phyloP scores from a whole-genome alignment of 2,888 invertebrate species.

The Chrysopilus asiliformis region DNA sequence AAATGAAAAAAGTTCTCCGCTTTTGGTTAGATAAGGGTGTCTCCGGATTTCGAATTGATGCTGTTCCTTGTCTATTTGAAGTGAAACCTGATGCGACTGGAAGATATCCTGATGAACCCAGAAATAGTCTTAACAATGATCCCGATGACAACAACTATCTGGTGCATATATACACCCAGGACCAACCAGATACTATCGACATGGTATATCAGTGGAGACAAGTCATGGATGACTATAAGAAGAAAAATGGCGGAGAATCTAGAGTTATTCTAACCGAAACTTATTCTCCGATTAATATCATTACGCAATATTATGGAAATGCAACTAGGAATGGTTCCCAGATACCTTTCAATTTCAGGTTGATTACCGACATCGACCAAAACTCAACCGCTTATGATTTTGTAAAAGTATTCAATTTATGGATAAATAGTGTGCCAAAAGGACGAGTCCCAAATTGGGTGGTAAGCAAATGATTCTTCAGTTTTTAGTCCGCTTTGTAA shows the following conservation, averaged over 20 bases:
- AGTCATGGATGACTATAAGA: slow-evolving; percentile 39
- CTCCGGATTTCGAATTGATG: slow-evolving; percentile 47
- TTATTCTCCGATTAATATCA: slow-evolving; percentile 41
- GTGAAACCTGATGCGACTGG: slow-evolving; percentile 20
- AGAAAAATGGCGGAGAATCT: slow-evolving; percentile 25
- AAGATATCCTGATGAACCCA: slow-evolving; percentile 34
- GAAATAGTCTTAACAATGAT: slow-evolving; percentile 32
- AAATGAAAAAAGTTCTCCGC: slow-evolving; percentile 43
- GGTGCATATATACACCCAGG: slow-evolving; percentile 44
- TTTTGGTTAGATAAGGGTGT: slow-evolving; percentile 53
- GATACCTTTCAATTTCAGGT: slow-evolving; percentile 53
- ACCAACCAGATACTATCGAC: slow-evolving; percentile 44
- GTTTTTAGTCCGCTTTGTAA: too few relatives aligned
- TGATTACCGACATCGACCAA: slow-evolving; percentile 39
- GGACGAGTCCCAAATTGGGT: slow-evolving; percentile 51
- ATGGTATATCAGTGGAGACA: slow-evolving; percentile 43
- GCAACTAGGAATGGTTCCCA: slow-evolving; percentile 38
- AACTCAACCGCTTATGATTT: slow-evolving; percentile 39
- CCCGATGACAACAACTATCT: slow-evolving; percentile 41
- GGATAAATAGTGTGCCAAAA: slow-evolving; percentile 46
- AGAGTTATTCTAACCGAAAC: slow-evolving; percentile 49
- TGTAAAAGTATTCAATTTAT: slow-evolving; percentile 40
- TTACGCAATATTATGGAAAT: slow-evolving; percentile 49
- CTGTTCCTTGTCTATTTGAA: slow-evolving; percentile 30
- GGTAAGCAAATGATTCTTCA: slow-evolving; percentile 40